Evolutionary conservation across 1,140 invertebrate species (phyloP).

Genomic region (Globodera rostochiensis): DNA sequence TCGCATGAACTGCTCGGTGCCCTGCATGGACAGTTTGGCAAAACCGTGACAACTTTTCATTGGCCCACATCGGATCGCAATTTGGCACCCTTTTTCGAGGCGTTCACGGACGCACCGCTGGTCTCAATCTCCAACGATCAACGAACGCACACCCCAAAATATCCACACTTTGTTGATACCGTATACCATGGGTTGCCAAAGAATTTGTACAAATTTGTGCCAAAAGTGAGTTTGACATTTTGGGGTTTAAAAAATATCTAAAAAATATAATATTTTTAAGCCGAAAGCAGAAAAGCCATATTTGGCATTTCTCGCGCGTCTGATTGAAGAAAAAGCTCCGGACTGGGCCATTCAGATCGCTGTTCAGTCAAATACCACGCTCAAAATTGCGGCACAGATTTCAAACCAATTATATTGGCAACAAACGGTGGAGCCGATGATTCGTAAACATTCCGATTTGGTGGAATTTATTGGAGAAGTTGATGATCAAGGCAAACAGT

Average conservation of each 20-base stretch:
- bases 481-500: conserved; percentile 4
- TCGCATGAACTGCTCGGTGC: too few relatives aligned
- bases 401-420: conserved; percentile 13
- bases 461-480: conserved; percentile 33
- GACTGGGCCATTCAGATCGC: conserved; percentile 34
- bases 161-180: conserved; percentile 24
- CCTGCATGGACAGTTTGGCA: too few relatives aligned
- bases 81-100: too few relatives aligned
- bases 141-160: conserved; percentile 3
- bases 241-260: neutral
- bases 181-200: conserved; percentile 33
- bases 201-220: conserved; percentile 1
- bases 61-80: too few relatives aligned
- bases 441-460: neutral
- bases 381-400: conserved; percentile 34
- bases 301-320: conserved; percentile 32
- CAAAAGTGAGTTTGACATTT: neutral
- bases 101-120: conserved; percentile 8
- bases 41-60: neutral
- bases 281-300: conserved; percentile 8
- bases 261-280: too few relatives aligned
- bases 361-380: conserved; percentile 11
- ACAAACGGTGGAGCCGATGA: conserved; percentile 18
- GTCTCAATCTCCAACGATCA: conserved; percentile 36
- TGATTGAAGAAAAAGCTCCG: conserved; percentile 11